Conservation (phyloP, 1,140 invertebrate species). For the Cataglyphis hispanica region DNA sequence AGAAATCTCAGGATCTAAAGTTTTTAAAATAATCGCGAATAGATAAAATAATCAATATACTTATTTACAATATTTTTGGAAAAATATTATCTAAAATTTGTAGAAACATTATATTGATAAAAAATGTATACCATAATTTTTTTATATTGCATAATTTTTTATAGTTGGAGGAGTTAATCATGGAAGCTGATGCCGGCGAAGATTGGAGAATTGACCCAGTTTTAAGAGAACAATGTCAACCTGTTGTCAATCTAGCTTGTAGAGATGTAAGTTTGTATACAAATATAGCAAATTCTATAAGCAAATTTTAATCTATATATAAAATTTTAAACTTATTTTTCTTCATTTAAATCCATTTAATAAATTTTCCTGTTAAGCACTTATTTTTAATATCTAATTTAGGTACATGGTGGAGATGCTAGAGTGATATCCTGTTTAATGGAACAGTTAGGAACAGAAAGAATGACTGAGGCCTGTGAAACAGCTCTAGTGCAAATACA, state of each 20-base stretch:
- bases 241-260: conserved; percentile 92
- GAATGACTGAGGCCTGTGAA: conserved; percentile 96
- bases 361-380: neutral
- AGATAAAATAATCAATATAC: conserved; percentile 11
- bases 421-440: conserved; percentile 97
- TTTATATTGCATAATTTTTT: conserved; percentile 52
- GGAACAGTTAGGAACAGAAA: conserved; percentile 94
- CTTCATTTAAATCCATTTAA: neutral
- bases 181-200: conserved; percentile 94
- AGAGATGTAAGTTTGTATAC: conserved; percentile 86
- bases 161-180: conserved; percentile 92
- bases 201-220: conserved; percentile 97
- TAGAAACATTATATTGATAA: conserved; percentile 75
- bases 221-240: conserved; percentile 93
- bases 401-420: conserved; percentile 89
- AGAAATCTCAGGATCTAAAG: neutral
- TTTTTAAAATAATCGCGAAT: neutral
- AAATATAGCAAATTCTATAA: conserved; percentile 4
- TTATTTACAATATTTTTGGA: conserved; percentile 45
- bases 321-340: conserved; percentile 8
- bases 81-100: neutral
- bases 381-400: conserved; percentile 46
- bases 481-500: conserved; percentile 97
- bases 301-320: neutral
- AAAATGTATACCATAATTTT: neutral